Evolutionary conservation across 2,113 vertebrate species (phyloP).

Genomic region (Perognathus longimembris): DNA sequence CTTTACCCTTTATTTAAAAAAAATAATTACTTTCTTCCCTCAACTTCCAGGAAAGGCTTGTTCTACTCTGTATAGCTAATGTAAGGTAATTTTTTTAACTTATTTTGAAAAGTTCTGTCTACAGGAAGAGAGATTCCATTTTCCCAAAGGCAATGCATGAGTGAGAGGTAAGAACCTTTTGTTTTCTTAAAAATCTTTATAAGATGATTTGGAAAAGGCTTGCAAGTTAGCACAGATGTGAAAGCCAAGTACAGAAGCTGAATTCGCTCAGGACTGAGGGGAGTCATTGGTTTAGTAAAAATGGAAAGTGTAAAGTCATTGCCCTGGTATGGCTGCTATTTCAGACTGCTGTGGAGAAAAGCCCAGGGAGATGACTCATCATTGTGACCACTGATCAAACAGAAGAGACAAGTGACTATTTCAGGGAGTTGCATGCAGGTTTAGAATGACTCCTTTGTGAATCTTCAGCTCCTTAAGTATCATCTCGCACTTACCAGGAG

Average conservation of each 20-base stretch:
- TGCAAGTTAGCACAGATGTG: not conserved
- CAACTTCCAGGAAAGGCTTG: not conserved
- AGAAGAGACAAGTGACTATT: not conserved
- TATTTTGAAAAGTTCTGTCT: not conserved
- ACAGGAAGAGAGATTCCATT: not conserved
- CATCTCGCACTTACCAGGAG: not conserved
- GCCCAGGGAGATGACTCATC: conserved; percentile 48
- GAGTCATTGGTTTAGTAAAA: conserved; percentile 25
- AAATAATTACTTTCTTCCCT: not conserved
- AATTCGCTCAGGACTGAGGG: not conserved
- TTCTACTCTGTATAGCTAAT: too few relatives aligned
- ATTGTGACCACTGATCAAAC: conserved; percentile 6
- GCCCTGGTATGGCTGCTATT: conserved; percentile 31
- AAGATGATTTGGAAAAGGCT: conserved; percentile 19
- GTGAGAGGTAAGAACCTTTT: not conserved
- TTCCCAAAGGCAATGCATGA: not conserved
- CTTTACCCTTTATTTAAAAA: not conserved
- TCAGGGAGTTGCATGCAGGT: not conserved
- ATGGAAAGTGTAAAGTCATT: conserved; percentile 43
- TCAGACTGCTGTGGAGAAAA: conserved; percentile 14
- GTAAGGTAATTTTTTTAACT: too few relatives aligned
- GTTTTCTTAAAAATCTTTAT: too few relatives aligned
- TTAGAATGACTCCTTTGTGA: not conserved
- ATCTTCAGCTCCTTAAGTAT: not conserved
- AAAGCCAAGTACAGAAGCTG: not conserved